Evolutionary conservation across 2,888 invertebrate species (phyloP).

Genomic region (Tryphoninae sp.): DNA sequence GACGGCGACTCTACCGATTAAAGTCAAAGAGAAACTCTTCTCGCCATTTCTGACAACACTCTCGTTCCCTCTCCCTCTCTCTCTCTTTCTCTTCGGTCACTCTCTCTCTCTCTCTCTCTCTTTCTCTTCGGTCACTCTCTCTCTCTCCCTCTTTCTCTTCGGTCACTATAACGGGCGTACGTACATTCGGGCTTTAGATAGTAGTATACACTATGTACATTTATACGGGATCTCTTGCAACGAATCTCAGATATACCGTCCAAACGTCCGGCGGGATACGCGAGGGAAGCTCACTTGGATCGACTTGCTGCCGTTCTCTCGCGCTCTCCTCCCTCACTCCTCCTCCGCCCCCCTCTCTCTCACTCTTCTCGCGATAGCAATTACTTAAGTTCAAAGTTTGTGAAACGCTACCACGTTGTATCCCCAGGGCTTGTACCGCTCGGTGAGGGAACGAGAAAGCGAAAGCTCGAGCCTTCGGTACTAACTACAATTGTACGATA

Average conservation of each 20-base stretch:
- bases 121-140: conserved; percentile 19
- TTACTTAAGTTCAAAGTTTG: conserved; percentile 71
- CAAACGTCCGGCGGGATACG: conserved; percentile 53
- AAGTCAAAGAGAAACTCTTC: conserved; percentile 60
- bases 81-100: conserved; percentile 22
- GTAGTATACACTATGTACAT: conserved; percentile 6
- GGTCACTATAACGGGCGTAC: conserved; percentile 10
- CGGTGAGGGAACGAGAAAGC: conserved; percentile 16
- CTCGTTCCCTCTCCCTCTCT: conserved; percentile 20
- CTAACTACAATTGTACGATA: conserved; percentile 56
- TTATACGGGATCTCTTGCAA: conserved; percentile 42
- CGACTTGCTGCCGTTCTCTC: conserved; percentile 36
- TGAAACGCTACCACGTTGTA: conserved; percentile 56
- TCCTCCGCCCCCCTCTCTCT: conserved; percentile 1
- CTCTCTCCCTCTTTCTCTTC: conserved; percentile 19
- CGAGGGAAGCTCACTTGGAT: conserved; percentile 59
- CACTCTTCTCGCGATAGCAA: conserved; percentile 62
- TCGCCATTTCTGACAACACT: conserved; percentile 48
- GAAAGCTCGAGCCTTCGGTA: conserved; percentile 31
- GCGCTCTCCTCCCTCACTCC: not conserved
- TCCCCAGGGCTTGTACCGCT: conserved; percentile 54
- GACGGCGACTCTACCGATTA: conserved; percentile 57
- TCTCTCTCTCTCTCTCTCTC: too few relatives aligned
- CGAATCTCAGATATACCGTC: conserved; percentile 42
- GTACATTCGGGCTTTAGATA: not conserved